Evolutionary conservation across 2,888 invertebrate genomes (phyloP), one percentile per base, ranked within the genome.

Genomic region (Brenthis hecate): DNA sequence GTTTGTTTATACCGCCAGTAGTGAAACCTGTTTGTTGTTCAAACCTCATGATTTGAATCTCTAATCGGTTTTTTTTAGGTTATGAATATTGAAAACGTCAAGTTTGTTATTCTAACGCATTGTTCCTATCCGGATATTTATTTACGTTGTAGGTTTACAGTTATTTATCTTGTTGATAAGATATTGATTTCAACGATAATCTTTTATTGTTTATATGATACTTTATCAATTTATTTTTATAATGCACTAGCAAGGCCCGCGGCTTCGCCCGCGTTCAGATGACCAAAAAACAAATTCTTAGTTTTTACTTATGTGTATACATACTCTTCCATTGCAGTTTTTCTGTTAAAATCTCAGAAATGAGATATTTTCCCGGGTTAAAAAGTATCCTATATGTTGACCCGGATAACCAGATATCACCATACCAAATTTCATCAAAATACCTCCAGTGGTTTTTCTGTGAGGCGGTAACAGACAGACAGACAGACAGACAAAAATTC

Each of bases 1-100:
- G 77, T 80, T 82, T 82, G 81, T 74, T 75, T 75, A 77, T 75
- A 73, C 75, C 72, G 72, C 73, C 74, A 68, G 71, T 68, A 68
- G 71, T 68, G 65, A 77, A 83, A 87, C 82, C 78, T 72, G 85
- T 84, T 83, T 72, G 85, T 84, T 83, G 77, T 75, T 73, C 72
- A 13, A 50, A 61, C 28, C 51, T 56, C 61, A 54, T 70, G 64
- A 66, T 78, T 80, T 77, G 77, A 78, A 77, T 79, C 69, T 70
- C 72, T 77, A 75, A 77, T 77, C 64, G 53, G 5, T 72, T 74
- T 76, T 76, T 73, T 71, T 68, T 51, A 47, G 43, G 70, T 47
- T 57, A 47, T 56, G 56, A 65, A 54, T 62, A 23, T 43, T 62
- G 56, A 55, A 56, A 51, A 61, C 54, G 62, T 62, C 69, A 60